These are phyloP conservation scores for Vidua chalybeata DNA, from an alignment of 2,113 vertebrate species.

Conservation along the genomic window DNA sequence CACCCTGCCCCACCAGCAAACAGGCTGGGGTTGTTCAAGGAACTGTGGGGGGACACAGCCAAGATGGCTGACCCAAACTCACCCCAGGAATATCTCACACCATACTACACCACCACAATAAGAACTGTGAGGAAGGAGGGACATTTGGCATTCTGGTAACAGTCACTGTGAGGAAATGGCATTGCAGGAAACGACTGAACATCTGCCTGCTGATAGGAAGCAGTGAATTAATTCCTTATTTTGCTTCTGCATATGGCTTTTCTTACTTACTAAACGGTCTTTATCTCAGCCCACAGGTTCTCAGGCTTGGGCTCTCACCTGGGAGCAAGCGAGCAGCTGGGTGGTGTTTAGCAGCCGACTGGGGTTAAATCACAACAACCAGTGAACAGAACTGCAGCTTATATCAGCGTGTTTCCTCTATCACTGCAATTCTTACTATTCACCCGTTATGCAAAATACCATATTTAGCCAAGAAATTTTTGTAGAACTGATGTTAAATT, in stretches of 20 bases:
- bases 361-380: not conserved
- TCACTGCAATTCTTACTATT: not conserved
- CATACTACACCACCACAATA: not conserved
- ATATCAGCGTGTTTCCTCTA: not conserved
- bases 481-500: not conserved
- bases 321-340: not conserved
- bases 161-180: accelerated
- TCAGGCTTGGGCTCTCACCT: not conserved
- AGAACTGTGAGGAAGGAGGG: not conserved
- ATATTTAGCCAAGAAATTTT: not conserved
- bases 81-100: not conserved
- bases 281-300: not conserved
- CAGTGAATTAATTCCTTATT: not conserved
- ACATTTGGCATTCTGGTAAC: accelerated
- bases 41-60: not conserved
- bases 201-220: accelerated
- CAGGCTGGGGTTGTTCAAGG: not conserved
- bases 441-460: not conserved
- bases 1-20: not conserved
- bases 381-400: not conserved
- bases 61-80: not conserved
- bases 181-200: not conserved
- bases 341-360: not conserved
- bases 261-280: not conserved
- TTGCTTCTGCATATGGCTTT: not conserved